Base-by-base conservation (phyloP, 1,140 invertebrate genomes). In the Panulirus ornatus region DNA sequence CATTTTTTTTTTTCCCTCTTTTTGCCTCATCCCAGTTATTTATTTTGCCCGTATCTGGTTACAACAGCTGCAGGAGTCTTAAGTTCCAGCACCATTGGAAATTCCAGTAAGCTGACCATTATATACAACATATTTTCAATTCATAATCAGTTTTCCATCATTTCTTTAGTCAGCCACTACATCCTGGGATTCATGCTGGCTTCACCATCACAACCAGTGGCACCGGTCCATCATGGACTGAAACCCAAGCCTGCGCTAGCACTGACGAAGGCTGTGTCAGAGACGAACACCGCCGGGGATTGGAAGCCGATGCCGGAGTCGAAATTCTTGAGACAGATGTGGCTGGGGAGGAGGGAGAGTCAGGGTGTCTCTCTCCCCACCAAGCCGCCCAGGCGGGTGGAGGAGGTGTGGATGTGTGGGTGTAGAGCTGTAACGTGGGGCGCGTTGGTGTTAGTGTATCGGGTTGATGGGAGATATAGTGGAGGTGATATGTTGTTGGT, bases 231-330 rank as follows among this genome's bases (percentile, higher is more conserved):
- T 27, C 42, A 42, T 51, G 42, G 36, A 38, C 14, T 34, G 73
- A 51, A 79, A 79, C n/a, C 51, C 76, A 27, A 79, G 27, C 76
- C 76, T 51, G n/a, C 19, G n/a, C 44, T 51, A 66, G 30, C 38
- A 22, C 78, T 81, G 78, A 34, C 14, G n/a, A 51, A n/a, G n/a
- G 78, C n/a, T 30, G 22, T 81, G 78, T 58, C 14, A 38, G 78
- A 81, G 42, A 47, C 3, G n/a, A 66, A 27, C 58, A 66, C n/a
- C 3, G 30, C n/a, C 51, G 51, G 22, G 58, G n/a, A 34, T 5
- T 81, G 78, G 78, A 81, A 81, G 78, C 47, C 30, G 22, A 81
- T 19, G 78, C 78, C 51, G 58, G 78, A 34, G 78, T 81, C 47
- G 36, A 58, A 47, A 81, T 9, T 27, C 78, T 30, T 19, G 47